Base-by-base conservation (phyloP, 2,888 invertebrate genomes). In the Oscheius sp. region DNA sequence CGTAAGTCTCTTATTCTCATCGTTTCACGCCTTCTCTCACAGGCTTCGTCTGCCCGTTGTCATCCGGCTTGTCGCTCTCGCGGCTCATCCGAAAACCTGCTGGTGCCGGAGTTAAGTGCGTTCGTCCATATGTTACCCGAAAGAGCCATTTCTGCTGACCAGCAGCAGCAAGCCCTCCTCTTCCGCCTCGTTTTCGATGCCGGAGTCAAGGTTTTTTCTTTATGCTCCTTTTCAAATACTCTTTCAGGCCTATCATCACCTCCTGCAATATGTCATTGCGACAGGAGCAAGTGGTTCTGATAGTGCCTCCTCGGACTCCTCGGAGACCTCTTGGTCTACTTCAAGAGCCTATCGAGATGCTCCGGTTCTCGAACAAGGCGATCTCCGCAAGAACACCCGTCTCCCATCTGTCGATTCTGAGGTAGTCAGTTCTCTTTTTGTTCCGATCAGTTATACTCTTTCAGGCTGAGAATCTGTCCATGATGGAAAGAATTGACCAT, bases 401-500 rank as follows among this genome's bases (percentile, higher is more conserved):
- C 58, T 60, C 10, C 70, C 53, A 5, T 70, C 59, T 47, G 47
- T 68, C 35, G 68, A 68, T 37, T 68, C 68, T n/a, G 68, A 68
- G 9, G 68, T 68, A 58, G 29, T 37, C 5, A 21, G 4, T 37
- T n/a, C 29, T 63, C 48, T 47, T 35, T 35, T 33, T 4, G n/a
- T 21, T 63, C 48, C 5, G 5, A 21, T 48, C 29, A 42, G 29
- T 47, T n/a, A 9, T 33, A 2, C 2, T 7, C 7, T 60, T 62
- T 32, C 51, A 72, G 72, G 35, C 57, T 9, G 72, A 72, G 32
- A 72, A 57, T 42, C 32, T 72, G 33, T 53, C 72, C 33, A 72
- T 72, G 72, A 72, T 72, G 62, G 72, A 72, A 13, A 72, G 72
- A 50, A 72, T 72, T 37, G 72, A 72, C 42, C 72, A 72, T 10